Conservation (phyloP, 2,113 vertebrate species). For the Tichodroma muraria region DNA sequence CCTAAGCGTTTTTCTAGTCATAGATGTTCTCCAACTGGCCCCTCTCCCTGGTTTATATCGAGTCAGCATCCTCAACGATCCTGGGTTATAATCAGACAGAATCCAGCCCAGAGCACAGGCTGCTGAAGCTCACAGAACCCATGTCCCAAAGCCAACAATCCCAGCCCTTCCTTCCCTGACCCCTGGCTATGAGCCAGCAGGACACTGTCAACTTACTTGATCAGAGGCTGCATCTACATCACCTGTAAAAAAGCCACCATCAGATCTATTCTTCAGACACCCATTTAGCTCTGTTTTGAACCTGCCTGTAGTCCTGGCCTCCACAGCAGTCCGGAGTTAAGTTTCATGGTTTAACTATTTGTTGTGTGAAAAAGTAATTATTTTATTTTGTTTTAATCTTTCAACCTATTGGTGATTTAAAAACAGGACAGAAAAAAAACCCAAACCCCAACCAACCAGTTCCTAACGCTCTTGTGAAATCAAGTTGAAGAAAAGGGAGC, state of each 20-base stretch:
- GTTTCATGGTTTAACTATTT: not conserved
- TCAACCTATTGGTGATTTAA: not conserved
- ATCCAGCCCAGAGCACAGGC: not conserved
- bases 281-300: not conserved
- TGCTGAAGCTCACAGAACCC: not conserved
- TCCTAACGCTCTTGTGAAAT: not conserved
- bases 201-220: no score
- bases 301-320: not conserved
- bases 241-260: not conserved
- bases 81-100: not conserved
- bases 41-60: not conserved
- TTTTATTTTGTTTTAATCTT: not conserved
- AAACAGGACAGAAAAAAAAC: not conserved
- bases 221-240: not conserved
- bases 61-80: not conserved
- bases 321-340: not conserved
- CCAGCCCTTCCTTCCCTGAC: not conserved
- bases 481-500: not conserved
- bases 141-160: not conserved
- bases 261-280: not conserved
- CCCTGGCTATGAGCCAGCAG: not conserved
- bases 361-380: not conserved
- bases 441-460: not conserved
- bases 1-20: not conserved
- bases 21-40: not conserved